These are phyloP conservation scores for Heterohyrax brucei DNA, from an alignment of 2,797 vertebrate genomes.

Conservation along the genomic window DNA sequence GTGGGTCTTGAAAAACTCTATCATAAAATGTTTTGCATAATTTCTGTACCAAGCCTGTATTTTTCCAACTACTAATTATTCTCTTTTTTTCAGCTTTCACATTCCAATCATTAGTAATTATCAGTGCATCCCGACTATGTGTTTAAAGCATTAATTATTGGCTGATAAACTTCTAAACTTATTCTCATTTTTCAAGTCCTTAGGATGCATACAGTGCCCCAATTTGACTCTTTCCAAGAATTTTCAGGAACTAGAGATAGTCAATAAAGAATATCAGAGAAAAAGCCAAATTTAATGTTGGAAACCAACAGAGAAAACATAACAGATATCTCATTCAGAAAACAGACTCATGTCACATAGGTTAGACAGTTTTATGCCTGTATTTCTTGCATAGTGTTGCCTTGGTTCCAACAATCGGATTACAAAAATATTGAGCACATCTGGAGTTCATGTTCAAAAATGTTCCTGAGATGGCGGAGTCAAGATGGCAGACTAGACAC, in stretches of 20 bases:
- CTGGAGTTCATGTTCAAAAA: neutral
- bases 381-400: conserved; percentile 13
- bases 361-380: neutral
- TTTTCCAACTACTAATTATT: no score
- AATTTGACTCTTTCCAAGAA: neutral
- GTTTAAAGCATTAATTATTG: neutral
- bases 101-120: no score
- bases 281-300: neutral
- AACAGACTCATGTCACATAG: neutral
- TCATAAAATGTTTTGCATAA: no score
- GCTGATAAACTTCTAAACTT: conserved; percentile 37
- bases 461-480: no score
- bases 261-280: neutral
- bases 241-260: neutral
- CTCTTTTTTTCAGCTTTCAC: no score
- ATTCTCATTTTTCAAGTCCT: neutral
- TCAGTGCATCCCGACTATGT: no score
- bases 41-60: no score
- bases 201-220: neutral
- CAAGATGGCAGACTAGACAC: no score
- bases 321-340: neutral
- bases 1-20: no score
- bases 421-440: neutral
- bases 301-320: neutral
- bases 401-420: neutral